Evolutionary conservation across 2,888 invertebrate species (phyloP), one percentile per base, ranked within the genome.

Genomic region (Pollenia amentaria): DNA sequence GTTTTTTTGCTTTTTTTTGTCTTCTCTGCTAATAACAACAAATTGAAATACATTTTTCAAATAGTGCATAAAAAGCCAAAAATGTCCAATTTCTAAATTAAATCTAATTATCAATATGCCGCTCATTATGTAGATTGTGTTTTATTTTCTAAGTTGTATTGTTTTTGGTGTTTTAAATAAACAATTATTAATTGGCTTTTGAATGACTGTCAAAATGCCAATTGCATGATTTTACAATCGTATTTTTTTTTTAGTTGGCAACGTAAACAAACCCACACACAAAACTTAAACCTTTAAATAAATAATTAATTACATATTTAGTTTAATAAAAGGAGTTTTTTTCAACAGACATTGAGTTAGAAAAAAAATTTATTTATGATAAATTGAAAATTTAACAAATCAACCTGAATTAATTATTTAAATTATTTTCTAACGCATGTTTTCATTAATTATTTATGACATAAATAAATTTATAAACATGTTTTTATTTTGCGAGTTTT

Each of bases 351-450:
- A 64, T 53, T 65, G n/a, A 29, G 42, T 48, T 48, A 11, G 7
- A 21, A 51, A 72, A 64, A 80, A 72, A 79, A 11, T 46, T 1
- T 60, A 62, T 81, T 48, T 64, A 2, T 60, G 40, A 75, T 60
- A 16, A 73, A 65, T 84, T 69, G 38, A 6, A 62, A 67, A 79
- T 84, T 84, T 64, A 84, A 75, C 53, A 73, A 79, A 55, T 64
- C 73, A 84, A 79, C 46, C 73, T 67, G 29, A 11, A 76, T 76
- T 60, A 85, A 82, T 75, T 73, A 82, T 78, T 82, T 62, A 85
- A 73, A 82, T 53, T 69, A 78, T 82, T 82, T 85, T 85, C 81
- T 69, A 82, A 85, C 82, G 82, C 85, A 82, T 82, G 73, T 73
- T 64, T 65, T 82, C 62, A 75, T 82, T 73, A 82, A 85, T 78